Conservation (phyloP, 1,140 invertebrate genomes). For the Drosophila seguyi region DNA sequence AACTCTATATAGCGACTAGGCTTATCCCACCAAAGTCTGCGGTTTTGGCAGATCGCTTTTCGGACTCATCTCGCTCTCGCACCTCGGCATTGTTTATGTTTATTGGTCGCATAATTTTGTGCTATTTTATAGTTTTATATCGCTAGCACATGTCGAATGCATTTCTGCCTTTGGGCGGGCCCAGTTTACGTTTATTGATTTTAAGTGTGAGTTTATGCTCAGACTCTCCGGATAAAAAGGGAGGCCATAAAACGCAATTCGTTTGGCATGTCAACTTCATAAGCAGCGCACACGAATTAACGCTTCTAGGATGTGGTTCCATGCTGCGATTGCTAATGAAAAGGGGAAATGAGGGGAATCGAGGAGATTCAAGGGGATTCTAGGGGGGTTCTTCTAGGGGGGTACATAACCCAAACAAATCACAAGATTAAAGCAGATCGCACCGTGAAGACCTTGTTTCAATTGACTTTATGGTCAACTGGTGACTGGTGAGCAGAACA, state of each 20-base stretch:
- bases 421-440: conserved; percentile 65
- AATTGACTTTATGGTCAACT: conserved; percentile 42
- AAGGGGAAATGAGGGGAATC: conserved; percentile 2
- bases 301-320: conserved; percentile 19
- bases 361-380: neutral
- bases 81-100: conserved; percentile 64
- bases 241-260: conserved; percentile 49
- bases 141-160: conserved; percentile 61
- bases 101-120: conserved; percentile 76
- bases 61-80: conserved; percentile 31
- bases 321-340: conserved; percentile 63
- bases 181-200: conserved; percentile 80
- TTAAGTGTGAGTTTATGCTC: conserved; percentile 78
- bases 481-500: conserved; percentile 15
- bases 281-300: conserved; percentile 71
- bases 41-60: conserved; percentile 53
- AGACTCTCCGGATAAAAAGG: conserved; percentile 1
- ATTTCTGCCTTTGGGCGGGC: conserved; percentile 63
- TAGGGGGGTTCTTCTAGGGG: neutral
- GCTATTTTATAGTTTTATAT: conserved; percentile 82
- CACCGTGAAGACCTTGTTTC: conserved; percentile 26
- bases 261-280: conserved; percentile 73
- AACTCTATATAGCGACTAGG: conserved; percentile 67
- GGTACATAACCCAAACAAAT: conserved; percentile 41
- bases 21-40: conserved; percentile 18